A percentile compares a stretch with the other conserved stretches of the same genome.
Conservation (phyloP, 1,140 invertebrate genomes). For the Alviniconcha marisindica region DNA sequence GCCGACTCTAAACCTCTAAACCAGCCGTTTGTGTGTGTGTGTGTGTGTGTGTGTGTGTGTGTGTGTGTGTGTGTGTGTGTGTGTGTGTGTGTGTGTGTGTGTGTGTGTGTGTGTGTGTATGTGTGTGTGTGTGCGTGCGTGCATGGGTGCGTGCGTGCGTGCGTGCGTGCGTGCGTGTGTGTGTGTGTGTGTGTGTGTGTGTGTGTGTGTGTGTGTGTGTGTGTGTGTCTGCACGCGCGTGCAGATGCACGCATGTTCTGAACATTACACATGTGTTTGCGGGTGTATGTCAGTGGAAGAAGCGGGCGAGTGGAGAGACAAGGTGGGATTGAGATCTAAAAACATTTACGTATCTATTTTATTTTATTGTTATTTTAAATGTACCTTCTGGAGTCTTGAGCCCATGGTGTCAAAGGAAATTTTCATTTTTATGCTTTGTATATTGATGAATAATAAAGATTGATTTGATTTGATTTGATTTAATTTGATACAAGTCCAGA, state of each 20-base stretch:
- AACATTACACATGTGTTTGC: not conserved
- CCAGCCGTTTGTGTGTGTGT: not conserved
- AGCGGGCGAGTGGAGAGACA: too few relatives aligned
- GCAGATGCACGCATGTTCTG: not conserved
- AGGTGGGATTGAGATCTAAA: too few relatives aligned
- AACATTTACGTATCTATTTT: too few relatives aligned
- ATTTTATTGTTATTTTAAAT: too few relatives aligned
- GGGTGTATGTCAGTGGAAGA: not conserved
- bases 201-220: constrained; percentile 1
- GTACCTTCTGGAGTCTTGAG: too few relatives aligned
- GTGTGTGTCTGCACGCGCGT: constrained; percentile 11
- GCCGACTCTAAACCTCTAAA: too few relatives aligned
- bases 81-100: not conserved
- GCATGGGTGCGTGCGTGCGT: not conserved
- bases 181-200: too few relatives aligned
- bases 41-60: not conserved
- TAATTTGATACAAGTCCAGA: too few relatives aligned
- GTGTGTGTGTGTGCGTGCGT: not conserved
- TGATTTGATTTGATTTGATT: too few relatives aligned
- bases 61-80: not conserved
- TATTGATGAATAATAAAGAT: too few relatives aligned
- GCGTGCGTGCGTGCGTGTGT: not conserved
- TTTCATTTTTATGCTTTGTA: too few relatives aligned
- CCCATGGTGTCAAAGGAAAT: too few relatives aligned
- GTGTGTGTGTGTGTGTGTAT: not conserved